Conservation (phyloP, 2,797 vertebrate genomes). For the Bradypus variegatus region DNA sequence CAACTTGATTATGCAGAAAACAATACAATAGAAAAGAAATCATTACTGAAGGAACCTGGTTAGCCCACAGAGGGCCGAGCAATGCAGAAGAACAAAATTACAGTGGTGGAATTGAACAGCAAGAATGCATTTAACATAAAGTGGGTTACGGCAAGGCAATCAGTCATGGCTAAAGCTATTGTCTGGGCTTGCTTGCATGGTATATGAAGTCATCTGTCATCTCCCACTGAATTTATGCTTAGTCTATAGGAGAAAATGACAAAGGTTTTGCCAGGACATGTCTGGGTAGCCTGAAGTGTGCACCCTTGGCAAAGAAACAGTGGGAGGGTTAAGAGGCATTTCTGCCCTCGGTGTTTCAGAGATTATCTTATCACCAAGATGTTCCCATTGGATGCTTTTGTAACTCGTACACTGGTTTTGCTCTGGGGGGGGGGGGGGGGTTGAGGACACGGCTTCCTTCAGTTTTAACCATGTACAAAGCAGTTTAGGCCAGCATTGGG, state of each 20-base stretch:
- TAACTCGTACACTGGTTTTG: conserved; percentile 12
- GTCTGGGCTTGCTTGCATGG: conserved; percentile 96
- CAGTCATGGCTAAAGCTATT: conserved; percentile 98
- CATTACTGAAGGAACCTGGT: conserved; percentile 94
- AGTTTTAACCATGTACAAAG: background rate
- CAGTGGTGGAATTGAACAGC: conserved; percentile 98
- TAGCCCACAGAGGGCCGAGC: conserved; percentile 90
- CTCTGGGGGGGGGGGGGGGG: background rate
- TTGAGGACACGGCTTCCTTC: background rate
- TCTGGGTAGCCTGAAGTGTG: conserved; percentile 61
- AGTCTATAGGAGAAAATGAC: conserved; percentile 82
- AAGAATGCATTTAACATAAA: conserved; percentile 99
- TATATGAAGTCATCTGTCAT: conserved; percentile 99
- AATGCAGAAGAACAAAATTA: conserved; percentile 94
- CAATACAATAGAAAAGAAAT: conserved; percentile 99
- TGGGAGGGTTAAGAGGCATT: conserved; percentile 25
- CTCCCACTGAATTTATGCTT: conserved; percentile 88
- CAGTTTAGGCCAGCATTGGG: accelerated
- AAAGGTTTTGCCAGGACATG: conserved; percentile 76
- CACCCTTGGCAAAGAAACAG: conserved; percentile 51
- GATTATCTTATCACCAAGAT: background rate
- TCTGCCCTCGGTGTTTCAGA: background rate
- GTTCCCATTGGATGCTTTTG: background rate
- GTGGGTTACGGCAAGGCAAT: conserved; percentile 98
- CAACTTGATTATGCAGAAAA: conserved; percentile 99